Evolutionary conservation across 1,140 invertebrate genomes (phyloP).

Genomic region (Drosophila parabipectinata): DNA sequence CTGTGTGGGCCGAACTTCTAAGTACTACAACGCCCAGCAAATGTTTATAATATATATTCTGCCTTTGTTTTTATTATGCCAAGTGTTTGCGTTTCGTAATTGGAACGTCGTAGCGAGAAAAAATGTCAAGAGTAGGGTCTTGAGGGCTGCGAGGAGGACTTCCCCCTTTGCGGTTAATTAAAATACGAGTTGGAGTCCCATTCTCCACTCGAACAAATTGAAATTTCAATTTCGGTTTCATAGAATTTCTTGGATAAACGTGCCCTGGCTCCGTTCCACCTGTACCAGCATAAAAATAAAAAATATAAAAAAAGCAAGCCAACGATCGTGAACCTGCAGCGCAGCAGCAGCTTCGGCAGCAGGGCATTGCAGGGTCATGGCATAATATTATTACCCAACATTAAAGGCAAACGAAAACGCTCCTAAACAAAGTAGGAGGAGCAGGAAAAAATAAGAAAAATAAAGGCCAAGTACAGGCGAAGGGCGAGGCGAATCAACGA

Average conservation of each 20-base stretch:
- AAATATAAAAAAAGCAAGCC: conserved; percentile 34
- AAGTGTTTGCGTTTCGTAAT: conserved; percentile 80
- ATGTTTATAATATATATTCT: conserved; percentile 52
- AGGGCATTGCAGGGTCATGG: conserved; percentile 57
- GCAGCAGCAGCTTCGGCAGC: conserved; percentile 14
- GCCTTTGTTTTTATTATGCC: conserved; percentile 69
- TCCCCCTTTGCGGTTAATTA: conserved; percentile 29
- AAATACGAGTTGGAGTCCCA: conserved; percentile 14
- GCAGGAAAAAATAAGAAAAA: conserved; percentile 19
- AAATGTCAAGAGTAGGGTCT: conserved; percentile 62
- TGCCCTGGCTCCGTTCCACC: conserved; percentile 46
- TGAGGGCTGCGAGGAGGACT: conserved; percentile 45
- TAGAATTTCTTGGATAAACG: conserved; percentile 22
- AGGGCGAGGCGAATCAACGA: conserved; percentile 61
- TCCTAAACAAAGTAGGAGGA: conserved; percentile 73
- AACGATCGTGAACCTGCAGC: conserved; percentile 68
- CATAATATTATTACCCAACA: conserved; percentile 79
- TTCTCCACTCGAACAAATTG: conserved; percentile 30
- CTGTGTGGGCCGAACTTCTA: conserved; percentile 51
- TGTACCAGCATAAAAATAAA: conserved; percentile 80
- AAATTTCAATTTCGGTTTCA: conserved; percentile 51
- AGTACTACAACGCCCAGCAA: conserved; percentile 29
- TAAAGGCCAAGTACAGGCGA: conserved; percentile 36
- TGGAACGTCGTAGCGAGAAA: conserved; percentile 69
- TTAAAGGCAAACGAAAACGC: conserved; percentile 68